Base-by-base conservation (phyloP, 2,888 invertebrate genomes). In the Sarcophaga rosellei region DNA sequence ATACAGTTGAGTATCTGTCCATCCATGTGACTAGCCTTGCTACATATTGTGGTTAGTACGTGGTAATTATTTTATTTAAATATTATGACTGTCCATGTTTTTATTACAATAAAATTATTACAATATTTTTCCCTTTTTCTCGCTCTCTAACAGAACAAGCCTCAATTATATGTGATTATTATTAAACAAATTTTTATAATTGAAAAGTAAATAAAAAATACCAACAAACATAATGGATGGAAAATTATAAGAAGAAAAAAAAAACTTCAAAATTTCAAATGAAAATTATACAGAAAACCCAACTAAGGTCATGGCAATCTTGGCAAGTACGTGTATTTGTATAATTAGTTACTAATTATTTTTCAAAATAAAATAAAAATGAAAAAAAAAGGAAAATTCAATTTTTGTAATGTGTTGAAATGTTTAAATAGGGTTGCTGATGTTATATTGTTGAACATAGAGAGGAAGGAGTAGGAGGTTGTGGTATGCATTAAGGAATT, bases 321-420 rank as follows among this genome's bases (percentile, higher is more conserved):
- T 44, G 21, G 12, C 62, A 72, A 59, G 25, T 59, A 35, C 25
- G 23, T 70, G 61, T 70, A 65, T 70, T 10, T 78, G 77, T 59
- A 62, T 68, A 86, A 86, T 86, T 86, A 86, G 84, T 81, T 78
- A 86, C 81, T 86, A 86, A 86, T 86, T 86, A 86, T 84, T 78
- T 86, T 86, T 74, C 61, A 81, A 82, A 53, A 53, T 15, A 15
- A 82, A 53, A 53, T 15, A 15, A 53, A 15, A 15, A 2, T 53
- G 53, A 53, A 53, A 15, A 15, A 53, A 53, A 53, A 53, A 17
- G 17, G 17, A 53, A 53, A 86, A 79, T 79, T 77, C 78, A 78
- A 81, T 45, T 70, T 72, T 80, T 69, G 74, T 62, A 57, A 59
- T 17, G 65, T 73, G 79, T 77, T 81, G 83, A 86, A 83, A 80